phyloP scores from a whole-genome alignment of 1,140 invertebrate genomes.

The Dolichoris vasculosae region DNA sequence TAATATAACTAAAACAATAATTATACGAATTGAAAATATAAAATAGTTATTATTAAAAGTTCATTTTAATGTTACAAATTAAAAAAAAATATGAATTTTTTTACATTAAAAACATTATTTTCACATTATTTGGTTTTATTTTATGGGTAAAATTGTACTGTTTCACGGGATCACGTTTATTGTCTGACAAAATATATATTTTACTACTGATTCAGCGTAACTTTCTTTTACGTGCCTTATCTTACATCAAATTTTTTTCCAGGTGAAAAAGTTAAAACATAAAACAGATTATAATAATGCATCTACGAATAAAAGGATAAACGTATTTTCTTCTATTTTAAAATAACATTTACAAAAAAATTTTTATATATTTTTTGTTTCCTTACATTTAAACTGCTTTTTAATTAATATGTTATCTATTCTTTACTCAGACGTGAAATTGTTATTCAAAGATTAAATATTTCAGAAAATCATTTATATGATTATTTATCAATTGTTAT shows the following conservation, averaged over 20 bases:
- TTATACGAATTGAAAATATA: too few relatives aligned
- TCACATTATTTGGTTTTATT: slow-evolving; percentile 1
- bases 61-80: background rate
- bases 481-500: too few relatives aligned
- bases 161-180: background rate
- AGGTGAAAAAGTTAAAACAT: background rate
- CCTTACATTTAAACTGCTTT: too few relatives aligned
- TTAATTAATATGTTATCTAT: too few relatives aligned
- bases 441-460: too few relatives aligned
- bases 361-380: background rate
- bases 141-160: background rate
- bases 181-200: slow-evolving; percentile 34
- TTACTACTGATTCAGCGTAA: slow-evolving; percentile 26
- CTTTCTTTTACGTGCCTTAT: slow-evolving; percentile 37
- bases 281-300: slow-evolving; percentile 6
- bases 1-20: too few relatives aligned
- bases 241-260: slow-evolving; percentile 2
- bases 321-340: background rate
- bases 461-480: too few relatives aligned
- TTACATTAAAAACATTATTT: background rate
- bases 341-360: background rate
- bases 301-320: background rate
- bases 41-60: background rate
- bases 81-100: background rate
- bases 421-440: too few relatives aligned